Base-by-base conservation (phyloP, 2,113 vertebrate genomes). In the Daphoenositta chrysoptera region DNA sequence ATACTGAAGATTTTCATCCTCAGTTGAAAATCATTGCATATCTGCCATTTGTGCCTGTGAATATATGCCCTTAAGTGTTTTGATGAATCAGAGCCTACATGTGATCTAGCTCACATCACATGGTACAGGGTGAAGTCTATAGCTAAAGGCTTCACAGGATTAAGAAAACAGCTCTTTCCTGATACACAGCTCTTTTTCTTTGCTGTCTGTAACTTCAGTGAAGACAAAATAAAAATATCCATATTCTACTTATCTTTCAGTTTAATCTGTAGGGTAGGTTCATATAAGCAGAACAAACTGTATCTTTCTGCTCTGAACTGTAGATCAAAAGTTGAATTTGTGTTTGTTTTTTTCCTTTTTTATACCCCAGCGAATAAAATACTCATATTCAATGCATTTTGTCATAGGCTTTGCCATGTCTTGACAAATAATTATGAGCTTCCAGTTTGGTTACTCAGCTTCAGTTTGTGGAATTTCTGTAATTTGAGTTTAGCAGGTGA, bases 261-360 rank as follows among this genome's bases (percentile, higher is more conserved):
- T 61, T 80, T 95, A 48, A 73, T 33, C 14, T 40, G 11, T 40
- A 58, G 11, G 21, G 16, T 37, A 16, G 13, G 3, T 56, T 88
- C 30, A 60, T 26, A 56, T 6, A 57, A 69, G 3, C 11, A 78
- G 47, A 27, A 35, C 10, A 84, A 69, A 40, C 15, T 42, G 4
- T 21, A 40, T 39, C 28, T 64, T 72, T 60, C 15, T 69, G 12
- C 30, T 83, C 22, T 37, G 22, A 83, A 61, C 20, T 57, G 7
- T 11, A 66, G 33, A 44, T 39, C 14, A 33, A n/a, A 21, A 39
- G 6, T 13, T 30, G 23, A 68, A 63, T 50, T 8, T 19, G 20
- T 76, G 12, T 13, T 13, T 15, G 6, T 1, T 39, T 1, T 1
- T 71, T 37, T 15, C 3, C 5, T 1, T 44, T 61, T 79, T 11